Evolutionary conservation across 2,888 invertebrate species (phyloP), one percentile per base, ranked within the genome.

Genomic region (Leptopilina drosophilae): DNA sequence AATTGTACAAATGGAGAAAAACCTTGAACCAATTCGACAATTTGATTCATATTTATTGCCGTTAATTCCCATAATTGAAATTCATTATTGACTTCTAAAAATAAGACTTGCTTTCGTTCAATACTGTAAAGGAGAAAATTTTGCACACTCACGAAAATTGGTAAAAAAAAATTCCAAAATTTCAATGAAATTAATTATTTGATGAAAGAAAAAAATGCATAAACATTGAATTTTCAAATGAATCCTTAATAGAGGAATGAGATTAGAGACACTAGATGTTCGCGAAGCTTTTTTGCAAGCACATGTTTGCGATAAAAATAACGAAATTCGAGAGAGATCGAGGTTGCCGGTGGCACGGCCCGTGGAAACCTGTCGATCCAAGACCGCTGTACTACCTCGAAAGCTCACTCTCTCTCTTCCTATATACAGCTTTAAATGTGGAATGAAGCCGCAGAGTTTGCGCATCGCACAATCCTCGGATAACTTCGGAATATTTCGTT

Each of bases 331-430:
- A 76, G 76, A 76, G 76, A 78, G 76, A 75, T 82, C 85, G 86
- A 82, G 85, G 84, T 82, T 85, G 83, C 81, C 84, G 78, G 85
- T 84, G 83, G 82, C 86, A 84, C 88, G 85, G 85, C 83, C 87
- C 86, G 87, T 84, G 85, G 82, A 84, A 88, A 87, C 87, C 88
- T 88, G 86, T 84, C 86, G 85, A 86, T 79, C 80, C 83, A 84
- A 84, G 82, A 85, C 86, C 83, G 85, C 84, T 79, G 84, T 85
- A 85, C 84, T 81, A 83, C 85, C 84, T 85, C 84, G 84, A 82
- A 82, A 84, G 85, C 85, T 81, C 82, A 79, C 83, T 82, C 42
- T 42, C 42, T 42, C 42, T 42, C 42, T 5, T 8, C 8, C 42
- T 42, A 42, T 42, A 42, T 62, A 62, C 62, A 62, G 73, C 33